Evolutionary conservation across 2,888 invertebrate genomes (phyloP).

Genomic region (Unio delphinus): DNA sequence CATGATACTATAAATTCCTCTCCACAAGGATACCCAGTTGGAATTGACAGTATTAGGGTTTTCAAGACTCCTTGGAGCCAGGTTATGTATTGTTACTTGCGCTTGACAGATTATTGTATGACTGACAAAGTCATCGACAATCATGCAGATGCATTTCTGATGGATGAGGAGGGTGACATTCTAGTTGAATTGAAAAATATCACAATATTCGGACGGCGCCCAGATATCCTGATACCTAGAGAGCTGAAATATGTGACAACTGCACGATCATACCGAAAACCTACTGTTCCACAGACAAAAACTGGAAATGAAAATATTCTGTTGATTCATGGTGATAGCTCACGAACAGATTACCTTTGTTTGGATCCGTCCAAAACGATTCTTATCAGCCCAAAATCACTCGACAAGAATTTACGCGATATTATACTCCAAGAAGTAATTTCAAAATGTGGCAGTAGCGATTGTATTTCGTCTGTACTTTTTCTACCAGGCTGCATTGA

Average conservation of each 20-base stretch:
- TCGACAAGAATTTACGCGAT: no score
- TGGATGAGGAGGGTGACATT: not conserved
- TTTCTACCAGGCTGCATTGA: no score
- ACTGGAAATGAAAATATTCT: not conserved
- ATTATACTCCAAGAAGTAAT: no score
- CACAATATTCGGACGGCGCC: not conserved
- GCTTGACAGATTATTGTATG: not conserved
- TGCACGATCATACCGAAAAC: not conserved
- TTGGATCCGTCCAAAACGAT: no score
- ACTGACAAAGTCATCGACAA: not conserved
- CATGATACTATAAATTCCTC: not conserved
- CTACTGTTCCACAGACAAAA: no score
- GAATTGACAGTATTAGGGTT: not conserved
- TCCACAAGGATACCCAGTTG: not conserved
- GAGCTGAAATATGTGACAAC: not conserved
- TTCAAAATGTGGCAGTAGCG: no score
- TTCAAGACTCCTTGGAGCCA: not conserved
- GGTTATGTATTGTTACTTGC: not conserved
- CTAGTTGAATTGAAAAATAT: constrained; percentile 1
- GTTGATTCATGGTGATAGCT: no score
- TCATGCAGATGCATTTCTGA: not conserved
- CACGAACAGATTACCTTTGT: no score
- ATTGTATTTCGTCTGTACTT: no score
- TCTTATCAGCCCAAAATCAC: no score
- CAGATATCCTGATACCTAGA: no score